Percentiles rank a stretch among this genome's conserved stretches.
phyloP scores from a whole-genome alignment of 2,888 invertebrate species.

The Epicampocera succincta region DNA sequence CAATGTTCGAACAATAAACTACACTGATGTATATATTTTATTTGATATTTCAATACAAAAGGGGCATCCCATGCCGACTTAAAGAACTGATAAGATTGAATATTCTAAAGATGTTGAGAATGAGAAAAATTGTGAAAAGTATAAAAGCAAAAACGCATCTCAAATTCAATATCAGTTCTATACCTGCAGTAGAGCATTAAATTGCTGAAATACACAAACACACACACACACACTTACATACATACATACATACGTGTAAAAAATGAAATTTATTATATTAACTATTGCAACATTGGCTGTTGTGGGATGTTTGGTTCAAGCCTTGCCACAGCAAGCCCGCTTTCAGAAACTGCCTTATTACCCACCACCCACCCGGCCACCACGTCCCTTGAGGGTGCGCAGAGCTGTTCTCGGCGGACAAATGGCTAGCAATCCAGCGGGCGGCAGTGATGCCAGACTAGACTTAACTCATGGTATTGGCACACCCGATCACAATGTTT shows the following conservation, averaged over 20 bases:
- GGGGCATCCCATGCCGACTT: constrained; percentile 29
- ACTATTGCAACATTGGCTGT: constrained; percentile 17
- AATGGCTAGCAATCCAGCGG: constrained; percentile 74
- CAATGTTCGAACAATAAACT: background rate
- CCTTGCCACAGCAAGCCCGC: constrained; percentile 35
- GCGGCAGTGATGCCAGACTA: constrained; percentile 75
- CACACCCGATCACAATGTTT: constrained; percentile 75
- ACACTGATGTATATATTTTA: background rate
- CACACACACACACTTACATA: too few relatives aligned
- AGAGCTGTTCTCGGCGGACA: constrained; percentile 75
- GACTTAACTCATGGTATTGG: constrained; percentile 74
- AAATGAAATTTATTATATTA: constrained; percentile 63
- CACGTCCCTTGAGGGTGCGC: constrained; percentile 70
- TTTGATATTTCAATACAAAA: background rate
- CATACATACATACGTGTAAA: background rate
- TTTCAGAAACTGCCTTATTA: constrained; percentile 69
- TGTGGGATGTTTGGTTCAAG: constrained; percentile 48
- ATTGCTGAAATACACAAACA: too few relatives aligned
- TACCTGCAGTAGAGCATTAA: too few relatives aligned
- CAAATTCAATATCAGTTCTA: constrained; percentile 6
- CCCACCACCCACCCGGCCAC: constrained; percentile 61
- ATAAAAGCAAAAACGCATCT: constrained; percentile 28
- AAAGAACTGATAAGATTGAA: constrained; percentile 23
- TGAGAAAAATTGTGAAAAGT: background rate
- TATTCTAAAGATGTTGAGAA: background rate